These are phyloP conservation scores for Hylaea fasciaria DNA, from an alignment of 2,888 invertebrate genomes.

Conservation along the genomic window DNA sequence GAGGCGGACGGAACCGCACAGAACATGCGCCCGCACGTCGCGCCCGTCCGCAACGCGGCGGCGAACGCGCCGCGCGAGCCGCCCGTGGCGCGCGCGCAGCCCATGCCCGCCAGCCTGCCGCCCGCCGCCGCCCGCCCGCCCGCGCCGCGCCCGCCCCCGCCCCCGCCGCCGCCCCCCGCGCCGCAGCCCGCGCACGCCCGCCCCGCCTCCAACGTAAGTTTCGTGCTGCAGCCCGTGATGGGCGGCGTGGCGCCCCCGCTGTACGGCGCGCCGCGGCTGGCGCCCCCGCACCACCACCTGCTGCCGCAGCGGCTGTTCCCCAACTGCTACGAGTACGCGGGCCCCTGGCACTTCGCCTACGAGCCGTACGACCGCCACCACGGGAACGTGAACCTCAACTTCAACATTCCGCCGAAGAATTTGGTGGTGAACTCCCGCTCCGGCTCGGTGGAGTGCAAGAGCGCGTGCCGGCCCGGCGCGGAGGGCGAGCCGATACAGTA, in stretches of 20 bases:
- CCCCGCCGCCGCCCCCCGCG: constrained; percentile 52
- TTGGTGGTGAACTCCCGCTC: constrained; percentile 68
- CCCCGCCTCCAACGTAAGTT: constrained; percentile 78
- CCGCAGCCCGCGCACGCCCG: constrained; percentile 45
- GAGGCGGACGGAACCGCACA: constrained; percentile 16
- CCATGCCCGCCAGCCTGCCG: constrained; percentile 44
- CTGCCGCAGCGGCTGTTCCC: constrained; percentile 59
- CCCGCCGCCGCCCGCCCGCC: constrained; percentile 55
- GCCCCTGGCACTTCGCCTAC: constrained; percentile 77
- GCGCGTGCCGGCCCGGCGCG: constrained; percentile 50
- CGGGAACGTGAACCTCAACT: constrained; percentile 75
- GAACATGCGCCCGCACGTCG: constrained; percentile 35
- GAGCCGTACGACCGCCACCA: constrained; percentile 70
- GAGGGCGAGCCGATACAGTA: constrained; percentile 61
- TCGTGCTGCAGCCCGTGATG: constrained; percentile 73
- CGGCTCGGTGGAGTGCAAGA: constrained; percentile 60
- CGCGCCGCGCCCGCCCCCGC: constrained; percentile 44
- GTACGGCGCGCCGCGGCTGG: constrained; percentile 59
- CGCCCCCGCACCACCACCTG: constrained; percentile 47
- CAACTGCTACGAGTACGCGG: constrained; percentile 72
- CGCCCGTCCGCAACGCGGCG: constrained; percentile 41
- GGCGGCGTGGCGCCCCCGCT: constrained; percentile 61
- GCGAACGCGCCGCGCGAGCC: constrained; percentile 33
- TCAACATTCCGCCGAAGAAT: constrained; percentile 76
- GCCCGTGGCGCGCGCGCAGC: constrained; percentile 42